Evolutionary conservation across 1,140 invertebrate species (phyloP), one percentile per base, ranked within the genome.

Genomic region (Octopus sinensis): DNA sequence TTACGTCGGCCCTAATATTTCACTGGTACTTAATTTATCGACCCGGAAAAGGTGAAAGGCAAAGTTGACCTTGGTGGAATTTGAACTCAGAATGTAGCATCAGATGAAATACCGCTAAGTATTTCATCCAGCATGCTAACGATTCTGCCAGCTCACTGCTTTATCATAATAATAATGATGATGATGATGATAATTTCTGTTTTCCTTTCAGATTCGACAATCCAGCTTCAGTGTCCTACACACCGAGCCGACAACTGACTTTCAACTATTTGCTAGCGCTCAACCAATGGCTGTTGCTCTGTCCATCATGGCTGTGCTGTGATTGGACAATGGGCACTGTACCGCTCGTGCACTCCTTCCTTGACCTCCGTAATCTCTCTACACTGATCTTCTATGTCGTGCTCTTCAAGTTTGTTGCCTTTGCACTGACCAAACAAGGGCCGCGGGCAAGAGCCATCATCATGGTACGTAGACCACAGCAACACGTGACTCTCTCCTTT

Each of bases 291-390:
- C 91, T 98, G 71, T 92, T 99, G 76, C 92, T 97, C 56, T 94
- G 96, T 89, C 97, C 97, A 13, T 95, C 94, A 83, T 93, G 95
- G 86, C 93, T 99, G 17, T 98, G 97, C 92, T 98, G 97, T 91
- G 97, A 99, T 92, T 99, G 97, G 97, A 98, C 97, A 75, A 99
- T 99, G 97, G 97, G 96, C 56, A 98, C 97, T 53, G 94, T 99
- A 79, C 96, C 96, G 0, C 88, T 98, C 12, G 92, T 99, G 12
- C 93, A 94, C 81, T 94, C 94, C 56, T 93, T 97, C 85, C 83
- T 92, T 1, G 97, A 99, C 91, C 87, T 92, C 1, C 92, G 97
- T 56, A 98, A 98, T 92, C 83, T 97, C n/a, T 93, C 94, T 5
- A 98, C 96, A 0, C 7, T 97, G 4, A 91, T 92, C 0, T 93